These are phyloP conservation scores for Tonatia bakeri DNA, from an alignment of 2,113 vertebrate genomes.

Conservation along the genomic window DNA sequence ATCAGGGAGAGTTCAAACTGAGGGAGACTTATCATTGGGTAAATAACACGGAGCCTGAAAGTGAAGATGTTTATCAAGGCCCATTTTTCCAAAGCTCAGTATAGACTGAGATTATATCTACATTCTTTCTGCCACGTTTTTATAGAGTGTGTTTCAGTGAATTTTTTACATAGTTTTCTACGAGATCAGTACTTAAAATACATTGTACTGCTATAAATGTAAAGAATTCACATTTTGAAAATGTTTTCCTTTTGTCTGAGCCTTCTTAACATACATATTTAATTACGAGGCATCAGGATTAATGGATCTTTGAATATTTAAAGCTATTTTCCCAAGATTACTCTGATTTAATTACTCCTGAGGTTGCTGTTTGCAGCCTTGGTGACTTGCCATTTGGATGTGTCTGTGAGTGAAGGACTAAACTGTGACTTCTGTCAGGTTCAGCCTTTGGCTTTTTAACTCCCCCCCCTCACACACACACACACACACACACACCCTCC, in stretches of 20 bases:
- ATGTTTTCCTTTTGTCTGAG: constrained; percentile 58
- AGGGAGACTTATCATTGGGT: not conserved
- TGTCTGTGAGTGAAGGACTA: constrained; percentile 41
- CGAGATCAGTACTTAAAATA: not conserved
- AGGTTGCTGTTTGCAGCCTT: constrained; percentile 66
- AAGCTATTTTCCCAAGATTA: constrained; percentile 74
- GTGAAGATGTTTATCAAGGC: not conserved
- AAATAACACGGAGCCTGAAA: not conserved
- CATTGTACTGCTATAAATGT: not conserved
- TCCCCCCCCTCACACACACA: not conserved
- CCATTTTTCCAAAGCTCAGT: not conserved
- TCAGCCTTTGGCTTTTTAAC: constrained; percentile 39
- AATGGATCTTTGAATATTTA: constrained; percentile 79
- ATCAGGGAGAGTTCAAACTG: not conserved
- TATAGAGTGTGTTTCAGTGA: not conserved
- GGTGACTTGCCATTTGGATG: constrained; percentile 63
- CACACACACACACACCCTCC: fast-evolving
- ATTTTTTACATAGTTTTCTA: constrained; percentile 54
- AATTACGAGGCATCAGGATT: constrained; percentile 78
- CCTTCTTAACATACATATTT: constrained; percentile 71
- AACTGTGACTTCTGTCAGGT: not conserved
- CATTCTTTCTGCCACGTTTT: not conserved
- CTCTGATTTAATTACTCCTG: constrained; percentile 80
- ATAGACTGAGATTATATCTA: not conserved
- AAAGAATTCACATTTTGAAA: constrained; percentile 39